Percentiles rank a stretch among this genome's conserved stretches.
Evolutionary conservation across 2,113 vertebrate genomes (phyloP).

Genomic region (Haliaeetus leucogaster): DNA sequence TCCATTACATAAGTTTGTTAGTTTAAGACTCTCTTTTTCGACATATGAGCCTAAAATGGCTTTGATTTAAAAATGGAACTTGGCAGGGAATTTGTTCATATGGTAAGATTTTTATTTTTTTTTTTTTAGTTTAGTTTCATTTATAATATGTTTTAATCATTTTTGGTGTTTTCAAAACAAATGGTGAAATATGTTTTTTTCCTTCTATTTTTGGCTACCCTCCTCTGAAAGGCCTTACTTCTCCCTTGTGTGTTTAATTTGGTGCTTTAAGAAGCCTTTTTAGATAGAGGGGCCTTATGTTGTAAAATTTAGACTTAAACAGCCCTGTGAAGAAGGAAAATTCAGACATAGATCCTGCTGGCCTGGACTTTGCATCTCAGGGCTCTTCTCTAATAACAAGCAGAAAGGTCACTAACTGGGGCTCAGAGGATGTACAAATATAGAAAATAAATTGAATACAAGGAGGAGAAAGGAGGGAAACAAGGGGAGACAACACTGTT

Average conservation of each 20-base stretch:
- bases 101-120: constrained; percentile 39
- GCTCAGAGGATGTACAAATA: background rate
- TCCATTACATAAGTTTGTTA: constrained; percentile 65
- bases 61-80: constrained; percentile 78
- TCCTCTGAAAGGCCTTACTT: constrained; percentile 58
- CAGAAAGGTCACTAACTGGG: background rate
- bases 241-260: constrained; percentile 46
- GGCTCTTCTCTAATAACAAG: background rate
- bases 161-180: constrained; percentile 78
- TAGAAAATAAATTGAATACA: background rate
- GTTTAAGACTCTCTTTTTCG: constrained; percentile 63
- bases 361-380: background rate
- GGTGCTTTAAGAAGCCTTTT: constrained; percentile 27
- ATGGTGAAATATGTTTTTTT: constrained; percentile 68
- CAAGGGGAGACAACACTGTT: background rate
- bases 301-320: background rate
- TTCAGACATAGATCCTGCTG: background rate
- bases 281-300: background rate
- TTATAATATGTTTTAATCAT: constrained; percentile 77
- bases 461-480: background rate
- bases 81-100: constrained; percentile 77
- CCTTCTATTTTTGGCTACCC: constrained; percentile 70
- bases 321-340: background rate
- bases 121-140: constrained; percentile 63
- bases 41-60: constrained; percentile 71